Evolutionary conservation across 37 sponge, comb jelly and placozoan genomes (phyloP).

Genomic region (Diacarnus erythraeanus): DNA sequence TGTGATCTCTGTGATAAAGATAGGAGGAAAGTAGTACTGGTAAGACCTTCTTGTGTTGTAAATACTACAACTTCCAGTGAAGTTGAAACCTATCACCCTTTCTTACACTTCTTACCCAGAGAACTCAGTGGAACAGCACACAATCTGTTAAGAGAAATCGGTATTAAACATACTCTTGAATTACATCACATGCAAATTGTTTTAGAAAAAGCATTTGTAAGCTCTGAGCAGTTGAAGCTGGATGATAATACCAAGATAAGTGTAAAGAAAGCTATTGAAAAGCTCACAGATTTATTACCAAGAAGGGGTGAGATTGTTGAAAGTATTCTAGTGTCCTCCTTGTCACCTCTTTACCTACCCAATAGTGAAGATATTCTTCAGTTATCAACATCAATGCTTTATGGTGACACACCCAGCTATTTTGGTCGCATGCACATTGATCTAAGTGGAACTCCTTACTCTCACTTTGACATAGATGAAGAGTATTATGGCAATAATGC

Average conservation of each 20-base stretch:
- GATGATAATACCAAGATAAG: slow-evolving; percentile 25
- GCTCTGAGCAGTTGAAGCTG: not conserved
- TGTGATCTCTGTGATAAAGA: not conserved
- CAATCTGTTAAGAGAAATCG: slow-evolving; percentile 20
- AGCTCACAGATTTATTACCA: not conserved
- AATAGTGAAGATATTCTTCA: not conserved
- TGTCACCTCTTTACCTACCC: slow-evolving; percentile 38
- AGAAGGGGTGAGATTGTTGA: not conserved
- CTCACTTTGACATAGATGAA: not conserved
- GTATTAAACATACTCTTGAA: not conserved
- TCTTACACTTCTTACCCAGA: slow-evolving; percentile 21
- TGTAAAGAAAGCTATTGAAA: slow-evolving; percentile 1
- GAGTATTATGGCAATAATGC: slow-evolving; percentile 1
- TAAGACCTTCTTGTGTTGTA: slow-evolving; percentile 45
- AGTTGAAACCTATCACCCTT: slow-evolving; percentile 24
- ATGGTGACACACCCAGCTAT: slow-evolving; percentile 23
- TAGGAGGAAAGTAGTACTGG: slow-evolving; percentile 21
- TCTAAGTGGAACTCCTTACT: not conserved
- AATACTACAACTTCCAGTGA: no score
- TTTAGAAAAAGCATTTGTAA: slow-evolving; percentile 13
- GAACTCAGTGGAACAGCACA: not conserved
- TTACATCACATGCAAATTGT: slow-evolving; percentile 33
- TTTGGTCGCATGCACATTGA: not conserved
- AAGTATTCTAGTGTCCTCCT: not conserved
- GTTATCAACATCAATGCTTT: slow-evolving; percentile 22